These are phyloP conservation scores for Eupeodes latifasciatus DNA, from an alignment of 2,888 invertebrate species.

Conservation along the genomic window DNA sequence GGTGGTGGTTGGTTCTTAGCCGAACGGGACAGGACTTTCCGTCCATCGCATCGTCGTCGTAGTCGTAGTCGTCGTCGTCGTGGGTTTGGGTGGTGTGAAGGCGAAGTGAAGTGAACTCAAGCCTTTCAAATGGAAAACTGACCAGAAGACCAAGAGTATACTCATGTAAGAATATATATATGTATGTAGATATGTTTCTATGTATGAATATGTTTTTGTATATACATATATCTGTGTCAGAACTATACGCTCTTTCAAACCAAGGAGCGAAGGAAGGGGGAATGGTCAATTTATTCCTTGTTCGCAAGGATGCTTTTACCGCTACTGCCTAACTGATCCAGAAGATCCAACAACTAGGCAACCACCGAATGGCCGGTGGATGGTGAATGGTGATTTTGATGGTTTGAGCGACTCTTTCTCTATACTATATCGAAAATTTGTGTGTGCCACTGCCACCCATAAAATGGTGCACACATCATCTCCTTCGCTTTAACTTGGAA, in stretches of 20 bases:
- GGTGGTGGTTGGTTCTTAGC: conserved; percentile 56
- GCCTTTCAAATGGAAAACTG: conserved; percentile 78
- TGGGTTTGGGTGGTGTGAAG: conserved; percentile 56
- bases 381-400: background rate
- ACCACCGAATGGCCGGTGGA: conserved; percentile 43
- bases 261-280: conserved; percentile 46
- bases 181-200: background rate
- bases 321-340: conserved; percentile 74
- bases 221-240: conserved; percentile 26
- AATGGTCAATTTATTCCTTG: conserved; percentile 78
- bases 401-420: conserved; percentile 50
- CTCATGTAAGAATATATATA: conserved; percentile 17
- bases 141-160: conserved; percentile 75
- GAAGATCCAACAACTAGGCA: conserved; percentile 72
- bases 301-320: conserved; percentile 75
- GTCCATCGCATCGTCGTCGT: conserved; percentile 17
- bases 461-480: conserved; percentile 64
- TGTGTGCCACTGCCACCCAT: conserved; percentile 52
- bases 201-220: conserved; percentile 23
- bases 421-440: conserved; percentile 47
- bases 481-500: conserved; percentile 72
- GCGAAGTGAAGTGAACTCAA: conserved; percentile 78
- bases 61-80: conserved; percentile 6
- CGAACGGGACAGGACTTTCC: conserved; percentile 36
- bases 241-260: conserved; percentile 51